Conservation (phyloP, 2,797 vertebrate species). For the Molothrus ater region DNA sequence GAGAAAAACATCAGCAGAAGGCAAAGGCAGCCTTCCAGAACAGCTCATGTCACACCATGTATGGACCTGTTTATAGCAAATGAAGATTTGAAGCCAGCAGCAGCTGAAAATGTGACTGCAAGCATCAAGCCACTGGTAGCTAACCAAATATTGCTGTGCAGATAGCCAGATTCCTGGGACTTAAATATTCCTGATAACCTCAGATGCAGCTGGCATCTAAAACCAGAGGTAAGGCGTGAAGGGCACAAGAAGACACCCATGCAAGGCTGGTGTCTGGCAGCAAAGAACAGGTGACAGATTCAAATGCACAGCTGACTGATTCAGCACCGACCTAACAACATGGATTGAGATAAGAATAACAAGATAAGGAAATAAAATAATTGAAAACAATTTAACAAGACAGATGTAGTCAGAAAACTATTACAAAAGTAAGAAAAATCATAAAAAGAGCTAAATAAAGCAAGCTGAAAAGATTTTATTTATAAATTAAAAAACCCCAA, state of each 20-base stretch:
- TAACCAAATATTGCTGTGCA: neutral
- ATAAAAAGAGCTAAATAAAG: neutral
- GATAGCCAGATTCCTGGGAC: neutral
- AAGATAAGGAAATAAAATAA: neutral
- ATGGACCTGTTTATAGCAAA: constrained; percentile 31
- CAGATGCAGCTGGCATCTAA: neutral
- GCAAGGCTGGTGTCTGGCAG: neutral
- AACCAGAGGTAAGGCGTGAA: neutral
- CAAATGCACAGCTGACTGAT: neutral
- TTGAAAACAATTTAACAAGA: neutral
- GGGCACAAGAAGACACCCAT: neutral
- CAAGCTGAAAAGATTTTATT: neutral
- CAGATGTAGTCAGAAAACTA: neutral
- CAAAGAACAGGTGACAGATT: neutral
- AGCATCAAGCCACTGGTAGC: neutral
- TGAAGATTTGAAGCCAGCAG: constrained; percentile 4
- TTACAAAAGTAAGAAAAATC: neutral
- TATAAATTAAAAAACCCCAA: neutral
- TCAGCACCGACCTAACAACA: neutral
- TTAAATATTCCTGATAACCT: neutral
- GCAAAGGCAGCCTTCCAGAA: constrained; percentile 56
- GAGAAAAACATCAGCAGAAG: constrained; percentile 64
- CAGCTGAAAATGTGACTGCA: constrained; percentile 4
- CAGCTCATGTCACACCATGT: constrained; percentile 3
- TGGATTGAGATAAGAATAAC: neutral